Evolutionary conservation across 2,797 vertebrate species (phyloP), one percentile per base, ranked within the genome.

Genomic region (Bryconaethiops microstoma): DNA sequence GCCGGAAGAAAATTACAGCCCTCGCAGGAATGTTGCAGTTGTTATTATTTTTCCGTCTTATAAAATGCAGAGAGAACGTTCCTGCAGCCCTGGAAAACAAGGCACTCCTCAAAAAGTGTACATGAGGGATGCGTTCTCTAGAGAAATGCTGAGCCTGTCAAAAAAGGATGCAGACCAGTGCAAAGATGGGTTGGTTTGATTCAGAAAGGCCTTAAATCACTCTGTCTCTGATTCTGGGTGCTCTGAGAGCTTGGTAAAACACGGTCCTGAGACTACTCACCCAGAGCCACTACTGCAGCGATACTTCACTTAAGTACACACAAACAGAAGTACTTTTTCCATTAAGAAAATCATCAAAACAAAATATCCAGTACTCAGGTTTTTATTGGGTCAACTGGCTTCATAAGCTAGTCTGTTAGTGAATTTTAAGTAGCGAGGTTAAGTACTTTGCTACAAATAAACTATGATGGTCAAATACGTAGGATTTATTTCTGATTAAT

Each of bases 1-100:
- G 90, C 92, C 92, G 92, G 93, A 95, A 93, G 91, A 93, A 95
- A 95, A 94, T 95, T 94, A 95, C 90, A 94, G 93, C 92, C 92
- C 91, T 94, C 19, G 90, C 90, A 92, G 93, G 93, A 95, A 94
- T 95, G 93, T 90, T 88, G 86, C 90, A 92, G 92, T 93, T 95
- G 93, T 93, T 94, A 93, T 94, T 94, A 93, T 93, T 93, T 91
- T 91, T 92, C 89, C 88, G 88, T 89, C 87, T 88, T 92, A 89
- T 92, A 90, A 93, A 92, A 93, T 87, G 84, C 88, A 89, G 84
- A 83, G 92, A 89, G 88, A 68, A 92, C 88, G 85, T 93, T 91
- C 91, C 89, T 88, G 87, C 77, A 73, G 78, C 65, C 90, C 87
- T 86, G 87, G 88, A 82, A 84, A 86, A 86, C 76, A 74, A 77